Evolutionary conservation across 30 jellyfish, hydroid and myxozoan species (phyloP), one percentile per base, ranked within the genome.

Genomic region (Aurelia sp.): DNA sequence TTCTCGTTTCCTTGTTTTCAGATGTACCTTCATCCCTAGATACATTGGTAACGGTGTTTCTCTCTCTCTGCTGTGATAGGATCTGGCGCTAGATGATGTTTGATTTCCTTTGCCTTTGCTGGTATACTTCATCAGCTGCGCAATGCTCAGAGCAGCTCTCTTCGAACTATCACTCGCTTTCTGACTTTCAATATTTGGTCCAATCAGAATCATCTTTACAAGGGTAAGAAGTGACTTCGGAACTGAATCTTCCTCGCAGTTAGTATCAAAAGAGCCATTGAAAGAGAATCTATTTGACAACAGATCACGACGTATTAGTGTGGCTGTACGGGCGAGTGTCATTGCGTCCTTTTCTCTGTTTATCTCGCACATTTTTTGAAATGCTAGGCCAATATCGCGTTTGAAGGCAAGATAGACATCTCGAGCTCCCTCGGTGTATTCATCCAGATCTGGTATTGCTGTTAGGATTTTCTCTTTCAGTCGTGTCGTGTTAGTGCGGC

Each of bases 1-100:
- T 18, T 30, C 63, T 27, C 47, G 35, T 22, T 37, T 70, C n/a
- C 81, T 31, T 17, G 81, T 70, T 41, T 70, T 41, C 81, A 37
- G n/a, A 60, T 70, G 47, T 10, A 70, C 47, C 30, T 31, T 41
- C 47, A 70, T 18, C 44, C 63, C 81, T 41, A 41, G n/a, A 70
- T 70, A 70, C 33, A 70, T 11, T 6, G 81, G 81, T 23, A 66
- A 66, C 18, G 81, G 81, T 70, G 81, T 70, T 17, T 70, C 81
- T 22, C 64, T 16, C 31, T 22, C 30, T 16, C 6, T 69, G n/a
- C 20, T 19, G 40, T 69, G 80, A 35, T 35, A 35, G 47, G 47
- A 6, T 47, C 62, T 69, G 21, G 18, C 59, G 59, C 51, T 35
- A 10, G 64, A 22, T 17, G 80, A 35, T 69, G 1, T 22, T 37